phyloP scores from a whole-genome alignment of 2,888 invertebrate species.

The Brachylomia viminalis region DNA sequence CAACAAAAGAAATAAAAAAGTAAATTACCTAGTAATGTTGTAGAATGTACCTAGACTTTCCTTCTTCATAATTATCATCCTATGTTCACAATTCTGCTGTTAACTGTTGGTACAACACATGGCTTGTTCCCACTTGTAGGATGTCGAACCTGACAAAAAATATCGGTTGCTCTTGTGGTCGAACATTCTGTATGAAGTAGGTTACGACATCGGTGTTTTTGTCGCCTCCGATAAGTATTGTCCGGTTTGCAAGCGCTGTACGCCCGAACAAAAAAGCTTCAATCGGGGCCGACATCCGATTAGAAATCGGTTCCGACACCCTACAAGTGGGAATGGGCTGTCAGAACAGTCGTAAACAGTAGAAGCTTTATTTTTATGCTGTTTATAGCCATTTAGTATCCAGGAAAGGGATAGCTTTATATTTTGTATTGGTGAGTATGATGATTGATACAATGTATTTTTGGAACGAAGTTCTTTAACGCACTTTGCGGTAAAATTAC shows the following conservation, averaged over 20 bases:
- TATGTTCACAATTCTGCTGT: background rate
- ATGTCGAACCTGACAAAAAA: background rate
- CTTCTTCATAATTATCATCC: background rate
- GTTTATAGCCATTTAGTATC: background rate
- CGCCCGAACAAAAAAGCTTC: background rate
- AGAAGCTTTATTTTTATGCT: background rate
- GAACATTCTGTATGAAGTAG: background rate
- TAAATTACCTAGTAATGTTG: background rate
- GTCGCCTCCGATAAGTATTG: no score
- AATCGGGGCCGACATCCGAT: background rate
- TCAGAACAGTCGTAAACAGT: background rate
- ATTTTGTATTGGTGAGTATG: background rate
- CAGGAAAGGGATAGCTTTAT: background rate
- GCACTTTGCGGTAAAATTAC: no score
- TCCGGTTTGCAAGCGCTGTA: no score
- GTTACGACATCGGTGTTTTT: background rate
- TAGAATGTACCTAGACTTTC: slow-evolving; percentile 1
- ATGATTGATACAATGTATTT: background rate
- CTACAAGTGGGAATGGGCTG: background rate
- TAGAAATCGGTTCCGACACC: background rate
- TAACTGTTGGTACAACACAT: background rate
- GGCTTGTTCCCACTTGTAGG: background rate
- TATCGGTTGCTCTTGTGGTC: background rate
- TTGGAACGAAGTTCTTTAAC: no score
- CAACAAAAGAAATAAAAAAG: background rate